Evolutionary conservation across 2,797 vertebrate genomes (phyloP).

Genomic region (Typhlichthys eigenmanni): DNA sequence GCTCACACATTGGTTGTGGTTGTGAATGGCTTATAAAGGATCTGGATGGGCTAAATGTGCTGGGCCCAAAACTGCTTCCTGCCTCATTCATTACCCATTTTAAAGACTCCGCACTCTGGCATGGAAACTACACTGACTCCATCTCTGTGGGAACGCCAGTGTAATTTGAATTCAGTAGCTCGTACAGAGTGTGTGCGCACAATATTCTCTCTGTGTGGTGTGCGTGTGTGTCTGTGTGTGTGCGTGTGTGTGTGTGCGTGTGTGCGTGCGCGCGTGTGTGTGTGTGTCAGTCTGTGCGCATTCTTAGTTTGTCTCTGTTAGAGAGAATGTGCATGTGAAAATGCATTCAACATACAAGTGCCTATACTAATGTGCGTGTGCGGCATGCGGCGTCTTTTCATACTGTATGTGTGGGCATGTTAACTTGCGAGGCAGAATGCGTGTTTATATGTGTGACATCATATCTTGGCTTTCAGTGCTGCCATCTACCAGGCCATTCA

Average conservation of each 20-base stretch:
- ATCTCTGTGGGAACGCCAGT: slow-evolving; percentile 51
- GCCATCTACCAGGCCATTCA: slow-evolving; percentile 35
- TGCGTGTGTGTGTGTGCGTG: slow-evolving; percentile 37
- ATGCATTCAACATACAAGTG: neutral
- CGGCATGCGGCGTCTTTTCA: neutral
- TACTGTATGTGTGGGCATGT: neutral
- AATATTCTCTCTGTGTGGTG: slow-evolving; percentile 34
- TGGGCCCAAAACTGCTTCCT: slow-evolving; percentile 55
- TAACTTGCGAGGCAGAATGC: neutral
- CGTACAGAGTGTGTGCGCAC: slow-evolving; percentile 42
- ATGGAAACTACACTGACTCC: slow-evolving; percentile 50
- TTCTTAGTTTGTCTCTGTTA: slow-evolving; percentile 1
- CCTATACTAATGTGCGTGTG: neutral
- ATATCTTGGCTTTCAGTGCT: slow-evolving; percentile 1
- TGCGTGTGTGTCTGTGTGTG: slow-evolving; percentile 37
- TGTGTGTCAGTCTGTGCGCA: slow-evolving; percentile 11
- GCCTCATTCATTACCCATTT: slow-evolving; percentile 63
- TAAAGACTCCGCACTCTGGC: slow-evolving; percentile 61
- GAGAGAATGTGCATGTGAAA: neutral
- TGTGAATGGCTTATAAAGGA: slow-evolving; percentile 37
- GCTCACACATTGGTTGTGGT: slow-evolving; percentile 28
- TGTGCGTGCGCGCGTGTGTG: slow-evolving; percentile 25
- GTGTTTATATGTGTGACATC: neutral
- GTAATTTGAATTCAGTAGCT: slow-evolving; percentile 48
- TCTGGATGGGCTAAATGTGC: slow-evolving; percentile 39